Conservation (phyloP, 2,888 invertebrate species). For the Atethmia centrago region DNA sequence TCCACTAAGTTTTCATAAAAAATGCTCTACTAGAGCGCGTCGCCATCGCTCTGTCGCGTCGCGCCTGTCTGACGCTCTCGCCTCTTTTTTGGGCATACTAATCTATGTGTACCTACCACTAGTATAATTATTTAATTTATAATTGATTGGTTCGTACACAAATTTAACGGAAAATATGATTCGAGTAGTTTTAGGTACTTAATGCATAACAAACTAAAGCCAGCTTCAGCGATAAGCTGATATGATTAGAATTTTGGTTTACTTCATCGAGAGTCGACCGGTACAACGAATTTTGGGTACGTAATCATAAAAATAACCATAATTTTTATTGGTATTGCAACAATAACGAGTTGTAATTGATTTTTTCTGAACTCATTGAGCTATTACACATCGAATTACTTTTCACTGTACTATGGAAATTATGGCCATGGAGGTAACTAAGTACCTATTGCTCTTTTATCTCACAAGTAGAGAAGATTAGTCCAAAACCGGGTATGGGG, state of each 20-base stretch:
- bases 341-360: background rate
- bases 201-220: background rate
- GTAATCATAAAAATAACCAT: background rate
- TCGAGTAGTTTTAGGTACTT: background rate
- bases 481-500: too few relatives aligned
- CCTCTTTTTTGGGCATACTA: background rate
- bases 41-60: too few relatives aligned
- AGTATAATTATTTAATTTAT: constrained; percentile 9
- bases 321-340: background rate
- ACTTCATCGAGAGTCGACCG: background rate
- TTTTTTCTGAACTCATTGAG: background rate
- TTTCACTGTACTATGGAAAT: background rate
- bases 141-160: constrained; percentile 7
- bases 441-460: too few relatives aligned
- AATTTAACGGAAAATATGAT: background rate
- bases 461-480: too few relatives aligned
- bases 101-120: too few relatives aligned
- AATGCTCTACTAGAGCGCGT: too few relatives aligned
- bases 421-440: background rate
- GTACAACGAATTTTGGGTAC: background rate
- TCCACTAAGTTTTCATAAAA: too few relatives aligned
- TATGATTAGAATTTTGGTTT: constrained; percentile 4
- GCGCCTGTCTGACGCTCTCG: too few relatives aligned
- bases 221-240: background rate
- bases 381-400: background rate